A percentile compares a stretch with the other conserved stretches of the same genome.
phyloP scores from a whole-genome alignment of 2,113 vertebrate genomes.

The Microtus oregoni region DNA sequence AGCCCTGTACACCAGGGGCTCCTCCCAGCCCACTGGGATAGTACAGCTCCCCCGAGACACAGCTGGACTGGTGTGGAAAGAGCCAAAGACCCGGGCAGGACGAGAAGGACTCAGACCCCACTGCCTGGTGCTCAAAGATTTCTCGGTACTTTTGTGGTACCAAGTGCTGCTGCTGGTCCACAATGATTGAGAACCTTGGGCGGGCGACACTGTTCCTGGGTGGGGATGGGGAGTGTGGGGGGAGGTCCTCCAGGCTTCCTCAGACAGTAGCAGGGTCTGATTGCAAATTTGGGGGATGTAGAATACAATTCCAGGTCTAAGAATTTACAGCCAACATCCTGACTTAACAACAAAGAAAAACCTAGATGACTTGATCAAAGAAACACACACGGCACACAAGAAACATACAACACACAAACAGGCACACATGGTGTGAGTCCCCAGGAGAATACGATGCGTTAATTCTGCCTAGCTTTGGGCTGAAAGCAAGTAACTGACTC shows the following conservation, averaged over 20 bases:
- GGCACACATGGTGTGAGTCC: background rate
- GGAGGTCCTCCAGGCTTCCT: background rate
- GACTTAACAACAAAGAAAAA: slow-evolving; percentile 1
- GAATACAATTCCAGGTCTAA: background rate
- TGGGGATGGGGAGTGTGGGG: too few species aligned
- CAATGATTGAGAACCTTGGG: too few species aligned
- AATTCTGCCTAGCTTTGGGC: background rate
- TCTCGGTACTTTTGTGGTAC: background rate
- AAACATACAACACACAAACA: background rate
- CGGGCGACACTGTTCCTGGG: fast-evolving
- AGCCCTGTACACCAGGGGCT: background rate
- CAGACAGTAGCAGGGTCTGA: background rate
- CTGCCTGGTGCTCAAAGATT: background rate
- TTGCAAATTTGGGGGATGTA: background rate
- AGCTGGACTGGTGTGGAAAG: background rate
- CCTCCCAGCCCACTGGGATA: background rate
- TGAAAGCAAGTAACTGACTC: background rate
- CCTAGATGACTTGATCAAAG: background rate
- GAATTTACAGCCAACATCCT: background rate
- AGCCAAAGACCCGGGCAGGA: background rate
- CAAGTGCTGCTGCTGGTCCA: background rate
- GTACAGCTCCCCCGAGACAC: background rate
- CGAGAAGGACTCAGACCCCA: background rate
- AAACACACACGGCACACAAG: background rate
- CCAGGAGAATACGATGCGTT: background rate